phyloP scores from a whole-genome alignment of 1,140 invertebrate genomes.

The Ditylenchus dipsaci region DNA sequence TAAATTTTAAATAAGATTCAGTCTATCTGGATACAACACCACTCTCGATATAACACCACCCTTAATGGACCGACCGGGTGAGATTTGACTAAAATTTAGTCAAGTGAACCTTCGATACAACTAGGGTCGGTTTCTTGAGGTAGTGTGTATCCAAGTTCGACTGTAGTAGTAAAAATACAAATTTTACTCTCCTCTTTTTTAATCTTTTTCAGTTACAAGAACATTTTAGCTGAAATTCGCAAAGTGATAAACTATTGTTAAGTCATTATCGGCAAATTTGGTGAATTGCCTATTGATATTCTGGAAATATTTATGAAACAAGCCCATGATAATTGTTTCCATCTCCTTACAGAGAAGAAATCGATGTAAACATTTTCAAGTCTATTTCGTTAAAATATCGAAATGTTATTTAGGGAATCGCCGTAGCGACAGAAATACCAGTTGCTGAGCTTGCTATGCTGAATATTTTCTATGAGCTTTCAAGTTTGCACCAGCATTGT shows the following conservation, averaged over 20 bases:
- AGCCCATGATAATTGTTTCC: constrained; percentile 17
- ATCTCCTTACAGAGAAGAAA: constrained; percentile 16
- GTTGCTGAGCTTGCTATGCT: constrained; percentile 26
- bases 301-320: constrained; percentile 14
- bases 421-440: constrained; percentile 12
- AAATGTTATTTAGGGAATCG: constrained; percentile 13
- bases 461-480: constrained; percentile 61
- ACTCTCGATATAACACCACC: too few relatives aligned
- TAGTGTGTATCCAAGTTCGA: too few relatives aligned
- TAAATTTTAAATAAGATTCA: too few relatives aligned
- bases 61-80: too few relatives aligned
- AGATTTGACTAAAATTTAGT: too few relatives aligned
- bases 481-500: constrained; percentile 66
- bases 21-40: too few relatives aligned
- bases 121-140: too few relatives aligned
- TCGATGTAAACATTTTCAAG: neutral
- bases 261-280: too few relatives aligned
- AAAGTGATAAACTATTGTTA: too few relatives aligned
- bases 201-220: too few relatives aligned
- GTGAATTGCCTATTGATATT: constrained; percentile 4
- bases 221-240: too few relatives aligned
- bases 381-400: neutral
- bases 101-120: too few relatives aligned
- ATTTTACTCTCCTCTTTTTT: neutral
- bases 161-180: neutral